Base-by-base conservation (phyloP, 1,140 invertebrate species). In the Psix sp. region DNA sequence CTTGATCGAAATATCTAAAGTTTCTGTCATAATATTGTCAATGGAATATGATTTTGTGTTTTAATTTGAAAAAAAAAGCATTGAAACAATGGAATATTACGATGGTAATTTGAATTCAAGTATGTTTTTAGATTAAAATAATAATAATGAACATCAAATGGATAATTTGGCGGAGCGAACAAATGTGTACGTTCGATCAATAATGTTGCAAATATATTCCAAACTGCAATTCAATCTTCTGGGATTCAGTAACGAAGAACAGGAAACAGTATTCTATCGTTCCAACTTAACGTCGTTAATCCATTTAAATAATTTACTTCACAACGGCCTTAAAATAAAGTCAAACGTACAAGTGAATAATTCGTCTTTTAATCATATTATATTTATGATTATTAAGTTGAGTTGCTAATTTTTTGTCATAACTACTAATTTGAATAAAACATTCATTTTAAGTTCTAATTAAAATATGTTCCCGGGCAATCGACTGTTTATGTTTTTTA, bases 221-320 rank as follows among this genome's bases (percentile, higher is more conserved):
- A 60, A 66, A 60, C 60, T 66, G 70, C 60, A 65, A 73, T 73
- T 66, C 60, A 73, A 73, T 73, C 70, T 73, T 73, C 70, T 60
- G 60, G 70, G 63, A 74, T 74, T 63, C 62, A 36, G 71, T 67
- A 62, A 67, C 63, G 71, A 67, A 57, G 63, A 74, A 74, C 63
- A 59, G 68, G 74, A 73, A 73, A 67, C 70, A 56, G 54, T 54
- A 59, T 66, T 77, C 56, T 51, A 57, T 48, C 52, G 62, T 72
- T 6, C 42, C 56, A 60, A 74, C 72, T 67, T 76, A 73, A 76
- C 62, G 65, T 68, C 60, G 62, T 74, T 73, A 72, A 63, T 76
- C 57, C 46, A 74, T 78, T 78, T 76, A 76, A 78, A 76, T 78
- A 78, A 78, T 78, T 67, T 56, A 68, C 74, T 71, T 51, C 45